Percentiles rank a stretch among this genome's conserved stretches.
Evolutionary conservation across 64 coral and sea anemone genomes (phyloP).

Genomic region (Trachythela sp.): DNA sequence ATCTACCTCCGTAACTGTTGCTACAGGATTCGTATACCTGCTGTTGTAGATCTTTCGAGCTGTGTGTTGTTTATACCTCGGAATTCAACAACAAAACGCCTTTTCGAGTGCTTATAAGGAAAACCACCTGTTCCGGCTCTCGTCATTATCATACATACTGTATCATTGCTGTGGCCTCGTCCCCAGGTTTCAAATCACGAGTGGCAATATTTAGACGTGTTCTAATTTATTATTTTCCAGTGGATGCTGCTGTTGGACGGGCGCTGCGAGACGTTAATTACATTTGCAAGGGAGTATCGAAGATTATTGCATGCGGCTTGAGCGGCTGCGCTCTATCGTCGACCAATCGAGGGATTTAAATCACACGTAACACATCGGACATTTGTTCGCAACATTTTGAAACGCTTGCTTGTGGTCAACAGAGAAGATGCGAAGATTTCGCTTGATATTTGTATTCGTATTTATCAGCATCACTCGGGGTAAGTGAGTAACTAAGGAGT

Average conservation of each 20-base stretch:
- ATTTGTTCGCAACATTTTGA: background rate
- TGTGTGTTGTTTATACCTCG: background rate
- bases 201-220: background rate
- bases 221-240: conserved; percentile 16
- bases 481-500: background rate
- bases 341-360: background rate
- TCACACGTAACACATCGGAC: background rate
- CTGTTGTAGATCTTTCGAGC: background rate
- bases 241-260: background rate
- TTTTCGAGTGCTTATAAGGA: background rate
- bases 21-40: background rate
- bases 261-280: background rate
- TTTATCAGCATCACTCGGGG: background rate
- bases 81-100: background rate
- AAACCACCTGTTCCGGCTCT: background rate
- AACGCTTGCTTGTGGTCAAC: background rate
- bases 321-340: background rate
- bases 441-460: background rate
- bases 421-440: conserved; percentile 15
- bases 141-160: background rate
- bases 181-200: background rate
- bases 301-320: background rate
- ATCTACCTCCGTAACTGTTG: no score
- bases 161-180: background rate
- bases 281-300: conserved; percentile 6